Percentiles rank a stretch among this genome's conserved stretches.
These are phyloP conservation scores for Epistrophe grossulariae DNA, from an alignment of 2,888 invertebrate species.

Conservation along the genomic window DNA sequence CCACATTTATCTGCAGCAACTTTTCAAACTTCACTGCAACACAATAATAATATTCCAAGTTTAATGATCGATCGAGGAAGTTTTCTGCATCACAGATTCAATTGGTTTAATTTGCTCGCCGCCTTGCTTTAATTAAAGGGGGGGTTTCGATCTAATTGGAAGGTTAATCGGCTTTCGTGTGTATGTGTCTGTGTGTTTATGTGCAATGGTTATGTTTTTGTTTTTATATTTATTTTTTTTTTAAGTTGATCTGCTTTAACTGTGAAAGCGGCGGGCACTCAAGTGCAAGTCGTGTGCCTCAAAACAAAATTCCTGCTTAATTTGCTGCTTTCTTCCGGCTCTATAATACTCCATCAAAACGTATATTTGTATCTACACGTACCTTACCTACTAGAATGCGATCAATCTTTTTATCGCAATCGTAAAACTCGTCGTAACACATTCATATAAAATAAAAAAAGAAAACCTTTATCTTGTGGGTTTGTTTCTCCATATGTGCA, in stretches of 20 bases:
- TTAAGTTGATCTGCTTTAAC: conserved; percentile 30
- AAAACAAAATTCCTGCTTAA: conserved; percentile 34
- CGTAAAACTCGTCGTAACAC: conserved; percentile 25
- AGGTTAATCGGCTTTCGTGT: conserved; percentile 63
- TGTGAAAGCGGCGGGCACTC: conserved; percentile 61
- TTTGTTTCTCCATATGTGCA: background rate
- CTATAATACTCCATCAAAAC: conserved; percentile 21
- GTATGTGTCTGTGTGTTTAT: background rate
- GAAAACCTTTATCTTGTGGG: conserved; percentile 55
- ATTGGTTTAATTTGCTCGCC: conserved; percentile 68
- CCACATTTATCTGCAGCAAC: background rate
- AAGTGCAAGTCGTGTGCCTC: conserved; percentile 40
- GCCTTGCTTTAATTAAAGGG: conserved; percentile 59
- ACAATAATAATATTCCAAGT: conserved; percentile 20
- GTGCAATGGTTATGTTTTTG: background rate
- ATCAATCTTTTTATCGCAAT: conserved; percentile 63
- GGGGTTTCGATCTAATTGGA: conserved; percentile 66
- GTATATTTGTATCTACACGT: background rate
- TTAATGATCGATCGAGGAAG: conserved; percentile 73
- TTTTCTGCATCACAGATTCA: conserved; percentile 42
- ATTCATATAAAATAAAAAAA: conserved; percentile 37
- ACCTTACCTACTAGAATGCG: conserved; percentile 20
- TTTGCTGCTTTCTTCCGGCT: conserved; percentile 50
- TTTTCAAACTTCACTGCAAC: background rate
- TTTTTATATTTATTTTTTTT: background rate